These are phyloP conservation scores for Distichodus sexfasciatus DNA, from an alignment of 2,797 vertebrate genomes.

Conservation along the genomic window DNA sequence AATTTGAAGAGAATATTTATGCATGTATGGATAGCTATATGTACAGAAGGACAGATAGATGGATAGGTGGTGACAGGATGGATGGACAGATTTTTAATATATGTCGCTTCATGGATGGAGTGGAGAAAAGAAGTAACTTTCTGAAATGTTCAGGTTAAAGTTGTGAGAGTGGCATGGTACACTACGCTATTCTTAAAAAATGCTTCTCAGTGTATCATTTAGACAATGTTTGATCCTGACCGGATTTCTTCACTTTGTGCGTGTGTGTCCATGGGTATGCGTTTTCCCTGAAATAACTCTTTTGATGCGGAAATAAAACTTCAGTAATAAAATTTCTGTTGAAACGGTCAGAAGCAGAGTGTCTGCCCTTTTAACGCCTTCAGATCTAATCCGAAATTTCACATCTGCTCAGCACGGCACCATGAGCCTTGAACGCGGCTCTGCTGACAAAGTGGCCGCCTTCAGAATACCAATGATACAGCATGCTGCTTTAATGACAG, in stretches of 20 bases:
- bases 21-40: too few species aligned
- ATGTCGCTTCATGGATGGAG: neutral
- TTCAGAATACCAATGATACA: conserved; percentile 33
- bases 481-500: conserved; percentile 18
- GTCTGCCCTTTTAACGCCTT: conserved; percentile 35
- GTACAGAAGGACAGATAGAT: too few species aligned
- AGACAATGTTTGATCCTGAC: neutral
- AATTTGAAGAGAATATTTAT: too few species aligned
- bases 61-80: too few species aligned
- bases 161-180: neutral
- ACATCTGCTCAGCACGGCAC: conserved; percentile 21
- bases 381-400: conserved; percentile 43
- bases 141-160: neutral
- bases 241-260: too few species aligned
- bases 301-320: conserved; percentile 38
- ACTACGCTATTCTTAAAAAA: neutral
- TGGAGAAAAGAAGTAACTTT: neutral
- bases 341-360: conserved; percentile 23
- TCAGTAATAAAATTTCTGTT: conserved; percentile 37
- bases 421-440: conserved; percentile 19
- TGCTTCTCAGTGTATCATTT: neutral
- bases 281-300: conserved; percentile 11
- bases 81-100: neutral
- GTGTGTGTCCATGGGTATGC: neutral
- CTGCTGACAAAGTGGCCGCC: neutral